Percentiles rank a stretch among this genome's conserved stretches.
Evolutionary conservation across 92 coral and sea anemone genomes (phyloP).

Genomic region (Chrysogorgia sp.): DNA sequence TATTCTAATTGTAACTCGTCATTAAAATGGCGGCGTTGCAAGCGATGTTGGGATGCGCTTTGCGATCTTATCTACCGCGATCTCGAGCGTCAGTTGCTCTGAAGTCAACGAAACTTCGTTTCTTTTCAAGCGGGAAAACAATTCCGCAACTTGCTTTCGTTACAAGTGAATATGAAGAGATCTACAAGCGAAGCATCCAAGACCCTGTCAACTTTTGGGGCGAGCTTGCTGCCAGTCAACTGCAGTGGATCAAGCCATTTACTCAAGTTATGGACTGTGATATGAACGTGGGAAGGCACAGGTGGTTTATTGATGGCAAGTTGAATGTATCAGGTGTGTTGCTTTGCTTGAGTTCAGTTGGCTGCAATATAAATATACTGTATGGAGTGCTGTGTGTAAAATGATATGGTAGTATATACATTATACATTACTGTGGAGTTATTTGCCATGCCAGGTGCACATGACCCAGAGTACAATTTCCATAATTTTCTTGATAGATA

Average conservation of each 20-base stretch:
- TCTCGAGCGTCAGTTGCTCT: background rate
- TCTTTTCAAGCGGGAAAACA: background rate
- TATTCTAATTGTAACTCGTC: background rate
- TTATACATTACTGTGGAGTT: too few relatives aligned
- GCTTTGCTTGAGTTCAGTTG: background rate
- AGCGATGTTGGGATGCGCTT: background rate
- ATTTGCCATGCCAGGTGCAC: too few relatives aligned
- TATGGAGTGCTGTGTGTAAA: too few relatives aligned
- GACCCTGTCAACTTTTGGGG: slow-evolving; percentile 96
- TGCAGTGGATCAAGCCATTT: slow-evolving; percentile 90
- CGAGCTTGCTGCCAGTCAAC: slow-evolving; percentile 76
- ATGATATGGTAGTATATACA: too few relatives aligned
- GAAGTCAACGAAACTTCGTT: background rate
- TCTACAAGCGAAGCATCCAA: slow-evolving; percentile 70
- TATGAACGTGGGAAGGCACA: slow-evolving; percentile 80
- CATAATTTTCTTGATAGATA: too few relatives aligned
- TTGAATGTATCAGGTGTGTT: slow-evolving; percentile 87
- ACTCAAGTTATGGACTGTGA: slow-evolving; percentile 87
- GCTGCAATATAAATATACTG: too few relatives aligned
- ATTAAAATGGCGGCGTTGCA: slow-evolving; percentile 21
- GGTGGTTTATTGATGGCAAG: slow-evolving; percentile 91
- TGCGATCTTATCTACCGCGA: background rate
- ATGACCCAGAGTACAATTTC: too few relatives aligned
- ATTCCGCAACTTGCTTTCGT: slow-evolving; percentile 85
- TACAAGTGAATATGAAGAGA: slow-evolving; percentile 74